Base-by-base conservation (phyloP, 2,888 invertebrate species). In the Drosophila neonasuta region DNA sequence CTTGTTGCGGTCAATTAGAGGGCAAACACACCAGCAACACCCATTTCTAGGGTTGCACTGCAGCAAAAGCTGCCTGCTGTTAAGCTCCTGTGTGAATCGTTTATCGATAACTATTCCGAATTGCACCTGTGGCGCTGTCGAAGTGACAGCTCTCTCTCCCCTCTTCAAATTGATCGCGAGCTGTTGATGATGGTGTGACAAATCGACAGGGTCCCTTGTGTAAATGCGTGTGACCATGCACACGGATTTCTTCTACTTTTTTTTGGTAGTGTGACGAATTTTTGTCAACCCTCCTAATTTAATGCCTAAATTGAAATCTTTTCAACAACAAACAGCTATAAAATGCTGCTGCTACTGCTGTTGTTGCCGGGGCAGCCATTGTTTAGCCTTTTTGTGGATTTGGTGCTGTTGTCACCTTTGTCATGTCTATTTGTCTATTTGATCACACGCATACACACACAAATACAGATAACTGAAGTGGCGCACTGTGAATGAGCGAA, bases 241-340 rank as follows among this genome's bases (percentile, higher is more conserved):
- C 41, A 6, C 60, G 66, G 64, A 76, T 78, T 74, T 51, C 9
- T 48, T 10, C 5, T 13, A 4, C 5, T 34, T n/a, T 36, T 50
- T 36, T 50, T 34, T 72, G 62, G 46, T 39, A 68, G 79, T 79
- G 83, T 83, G 80, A 82, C 83, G 75, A 83, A 83, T 79, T 74
- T 77, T 74, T 77, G 75, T 84, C 84, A 84, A 84, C 86, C 86
- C 84, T 86, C 86, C 79, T 79, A 86, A 85, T 84, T 82, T 83
- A 68, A 72, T 74, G 73, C 75, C 70, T 80, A 83, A 83, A 56
- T 56, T 79, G 72, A 83, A 85, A 72, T 84, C 71, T 71, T 68
- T 69, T 71, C 69, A 70, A 65, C 56, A 74, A 59, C 71, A 79
- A 65, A 42, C 34, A 49, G 56, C 56, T 56, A 62, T 56, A 68